Conservation (phyloP, 1,140 invertebrate species). For the Drosophila paulistorum region DNA sequence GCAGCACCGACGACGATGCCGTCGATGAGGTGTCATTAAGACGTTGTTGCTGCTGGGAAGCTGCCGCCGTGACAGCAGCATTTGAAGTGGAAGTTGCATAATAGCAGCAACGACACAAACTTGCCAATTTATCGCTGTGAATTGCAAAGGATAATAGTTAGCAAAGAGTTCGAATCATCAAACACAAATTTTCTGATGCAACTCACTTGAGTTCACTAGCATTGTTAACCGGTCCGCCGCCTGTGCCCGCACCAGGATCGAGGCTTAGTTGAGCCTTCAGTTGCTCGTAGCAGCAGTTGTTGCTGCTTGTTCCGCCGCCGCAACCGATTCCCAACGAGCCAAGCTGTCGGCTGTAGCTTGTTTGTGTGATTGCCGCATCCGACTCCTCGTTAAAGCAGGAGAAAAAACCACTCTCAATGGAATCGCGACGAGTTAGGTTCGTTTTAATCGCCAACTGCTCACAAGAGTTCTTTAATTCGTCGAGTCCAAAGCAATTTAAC, state of each 20-base stretch:
- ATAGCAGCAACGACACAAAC: conserved; percentile 79
- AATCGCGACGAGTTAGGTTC: conserved; percentile 88
- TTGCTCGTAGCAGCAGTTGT: conserved; percentile 75
- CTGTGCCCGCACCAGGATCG: conserved; percentile 75
- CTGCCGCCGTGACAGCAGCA: conserved; percentile 55
- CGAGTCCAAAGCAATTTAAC: conserved; percentile 59
- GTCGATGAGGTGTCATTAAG: conserved; percentile 84
- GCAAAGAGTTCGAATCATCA: no score
- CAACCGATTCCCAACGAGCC: conserved; percentile 55
- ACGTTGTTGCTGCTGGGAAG: conserved; percentile 46
- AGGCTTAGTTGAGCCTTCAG: conserved; percentile 83
- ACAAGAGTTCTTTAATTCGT: conserved; percentile 60
- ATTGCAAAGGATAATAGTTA: neutral
- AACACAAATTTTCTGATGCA: neutral
- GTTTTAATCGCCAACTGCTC: conserved; percentile 66
- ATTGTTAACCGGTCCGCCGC: conserved; percentile 49
- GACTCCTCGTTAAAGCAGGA: conserved; percentile 91
- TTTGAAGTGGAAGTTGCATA: conserved; percentile 67
- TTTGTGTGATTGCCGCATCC: conserved; percentile 70
- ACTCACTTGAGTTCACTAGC: conserved; percentile 74
- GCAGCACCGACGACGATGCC: conserved; percentile 84
- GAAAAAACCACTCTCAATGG: conserved; percentile 94
- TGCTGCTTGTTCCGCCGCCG: conserved; percentile 35
- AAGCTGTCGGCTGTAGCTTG: conserved; percentile 63
- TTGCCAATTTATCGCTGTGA: conserved; percentile 75